Evolutionary conservation across 2,888 invertebrate species (phyloP).

Genomic region (Drosophila kokeensis): DNA sequence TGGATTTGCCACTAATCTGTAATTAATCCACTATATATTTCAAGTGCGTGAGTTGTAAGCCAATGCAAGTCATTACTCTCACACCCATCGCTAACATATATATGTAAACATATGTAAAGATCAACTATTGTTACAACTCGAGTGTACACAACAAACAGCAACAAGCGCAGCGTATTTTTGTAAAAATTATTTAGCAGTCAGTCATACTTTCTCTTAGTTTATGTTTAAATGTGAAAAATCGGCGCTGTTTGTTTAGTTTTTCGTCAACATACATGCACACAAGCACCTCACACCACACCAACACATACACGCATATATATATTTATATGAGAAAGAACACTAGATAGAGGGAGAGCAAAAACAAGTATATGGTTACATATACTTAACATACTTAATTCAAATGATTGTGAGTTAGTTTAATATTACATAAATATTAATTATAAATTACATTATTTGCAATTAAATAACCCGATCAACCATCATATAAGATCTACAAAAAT

Average conservation of each 20-base stretch:
- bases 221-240: slow-evolving; percentile 50
- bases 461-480: slow-evolving; percentile 73
- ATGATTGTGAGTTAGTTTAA: slow-evolving; percentile 80
- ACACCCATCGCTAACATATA: slow-evolving; percentile 27
- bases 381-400: slow-evolving; percentile 76
- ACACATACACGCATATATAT: slow-evolving; percentile 38
- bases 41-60: slow-evolving; percentile 64
- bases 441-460: slow-evolving; percentile 80
- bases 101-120: slow-evolving; percentile 51
- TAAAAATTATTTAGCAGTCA: slow-evolving; percentile 64
- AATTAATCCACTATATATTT: slow-evolving; percentile 64
- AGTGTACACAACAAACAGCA: slow-evolving; percentile 16
- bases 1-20: slow-evolving; percentile 59
- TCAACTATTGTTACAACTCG: slow-evolving; percentile 51
- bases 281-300: slow-evolving; percentile 15
- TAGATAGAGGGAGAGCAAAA: slow-evolving; percentile 25
- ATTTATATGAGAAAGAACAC: slow-evolving; percentile 42
- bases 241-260: slow-evolving; percentile 51
- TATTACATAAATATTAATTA: slow-evolving; percentile 78
- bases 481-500: slow-evolving; percentile 67
- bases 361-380: slow-evolving; percentile 46
- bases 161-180: slow-evolving; percentile 36
- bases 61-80: slow-evolving; percentile 57
- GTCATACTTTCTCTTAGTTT: slow-evolving; percentile 59
- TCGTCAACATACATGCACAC: slow-evolving; percentile 32